Evolutionary conservation across 2,797 vertebrate species (phyloP).

Genomic region (Synanceia verrucosa): DNA sequence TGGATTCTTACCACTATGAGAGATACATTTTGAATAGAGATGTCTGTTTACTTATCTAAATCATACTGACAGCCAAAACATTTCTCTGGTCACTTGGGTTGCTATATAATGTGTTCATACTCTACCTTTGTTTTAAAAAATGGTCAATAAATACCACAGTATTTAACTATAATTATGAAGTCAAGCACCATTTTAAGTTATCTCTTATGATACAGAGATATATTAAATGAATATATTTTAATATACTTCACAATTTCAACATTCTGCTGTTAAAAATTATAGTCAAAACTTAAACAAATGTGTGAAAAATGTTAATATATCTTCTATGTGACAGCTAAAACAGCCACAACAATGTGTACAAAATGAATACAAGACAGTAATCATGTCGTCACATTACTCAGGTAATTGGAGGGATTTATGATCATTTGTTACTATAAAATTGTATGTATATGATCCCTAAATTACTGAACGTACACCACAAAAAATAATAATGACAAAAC

Average conservation of each 20-base stretch:
- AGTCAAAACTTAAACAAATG: neutral
- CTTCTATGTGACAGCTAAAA: neutral
- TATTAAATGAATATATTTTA: neutral
- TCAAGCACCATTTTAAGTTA: neutral
- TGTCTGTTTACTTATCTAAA: slow-evolving; percentile 18
- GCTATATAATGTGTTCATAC: neutral
- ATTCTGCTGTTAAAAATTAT: neutral
- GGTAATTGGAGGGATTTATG: neutral
- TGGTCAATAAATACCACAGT: neutral
- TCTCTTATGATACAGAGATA: neutral
- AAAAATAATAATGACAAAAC: neutral
- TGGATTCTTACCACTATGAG: neutral
- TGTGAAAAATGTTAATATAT: neutral
- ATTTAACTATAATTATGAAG: neutral
- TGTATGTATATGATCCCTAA: neutral
- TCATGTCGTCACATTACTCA: neutral
- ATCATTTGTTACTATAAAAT: neutral
- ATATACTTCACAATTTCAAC: neutral
- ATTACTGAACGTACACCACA: neutral
- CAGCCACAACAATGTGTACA: neutral
- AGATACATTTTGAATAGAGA: slow-evolving; percentile 4
- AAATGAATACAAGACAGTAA: neutral
- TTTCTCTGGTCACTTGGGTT: neutral
- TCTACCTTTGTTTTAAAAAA: neutral
- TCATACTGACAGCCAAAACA: neutral